Conservation (phyloP, 1,140 invertebrate species). For the Wiebesia pumilae region DNA sequence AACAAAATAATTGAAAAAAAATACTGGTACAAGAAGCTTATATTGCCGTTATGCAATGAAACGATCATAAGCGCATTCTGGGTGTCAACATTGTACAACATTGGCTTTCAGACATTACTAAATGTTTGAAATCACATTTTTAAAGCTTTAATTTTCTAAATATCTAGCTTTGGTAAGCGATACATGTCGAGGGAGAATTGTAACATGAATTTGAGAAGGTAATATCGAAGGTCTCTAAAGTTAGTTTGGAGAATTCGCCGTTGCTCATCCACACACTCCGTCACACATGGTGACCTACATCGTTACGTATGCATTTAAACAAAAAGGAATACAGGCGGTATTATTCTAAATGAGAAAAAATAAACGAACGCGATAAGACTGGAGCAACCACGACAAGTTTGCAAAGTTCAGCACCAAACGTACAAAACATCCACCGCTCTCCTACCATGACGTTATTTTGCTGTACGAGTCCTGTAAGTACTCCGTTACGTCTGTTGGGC, state of each 20-base stretch:
- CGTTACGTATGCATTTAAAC: background rate
- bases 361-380: background rate
- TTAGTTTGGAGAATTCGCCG: background rate
- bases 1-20: too few relatives aligned
- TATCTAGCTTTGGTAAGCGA: background rate
- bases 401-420: too few relatives aligned
- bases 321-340: background rate
- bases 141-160: background rate
- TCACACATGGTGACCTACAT: background rate
- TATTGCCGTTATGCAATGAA: too few relatives aligned
- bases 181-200: background rate
- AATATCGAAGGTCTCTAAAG: background rate
- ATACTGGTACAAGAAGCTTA: too few relatives aligned
- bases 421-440: background rate
- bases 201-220: background rate
- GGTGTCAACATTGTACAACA: background rate
- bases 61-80: background rate
- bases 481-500: background rate
- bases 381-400: background rate
- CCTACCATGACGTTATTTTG: slow-evolving; percentile 25
- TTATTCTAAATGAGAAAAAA: background rate
- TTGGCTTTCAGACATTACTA: background rate
- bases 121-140: background rate
- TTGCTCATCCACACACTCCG: background rate
- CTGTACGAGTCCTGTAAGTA: slow-evolving; percentile 39